These are phyloP conservation scores for Vidua chalybeata DNA, from an alignment of 2,113 vertebrate species.

Conservation along the genomic window DNA sequence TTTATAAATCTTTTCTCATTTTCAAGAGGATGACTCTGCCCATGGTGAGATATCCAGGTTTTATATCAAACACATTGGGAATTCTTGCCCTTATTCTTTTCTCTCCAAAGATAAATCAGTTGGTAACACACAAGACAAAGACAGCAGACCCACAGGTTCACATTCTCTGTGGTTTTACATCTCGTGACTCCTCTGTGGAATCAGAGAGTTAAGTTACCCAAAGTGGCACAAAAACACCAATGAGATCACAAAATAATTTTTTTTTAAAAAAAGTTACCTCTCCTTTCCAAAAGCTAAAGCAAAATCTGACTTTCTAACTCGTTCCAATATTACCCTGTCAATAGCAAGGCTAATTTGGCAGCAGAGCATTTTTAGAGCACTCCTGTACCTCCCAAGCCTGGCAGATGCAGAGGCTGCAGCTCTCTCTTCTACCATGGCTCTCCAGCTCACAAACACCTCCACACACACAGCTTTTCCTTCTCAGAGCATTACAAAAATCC, in stretches of 20 bases:
- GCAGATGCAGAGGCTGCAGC: background rate
- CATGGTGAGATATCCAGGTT: background rate
- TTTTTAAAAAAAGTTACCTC: rapidly evolving
- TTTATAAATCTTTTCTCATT: background rate
- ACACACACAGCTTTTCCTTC: background rate
- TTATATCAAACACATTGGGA: background rate
- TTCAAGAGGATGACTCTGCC: background rate
- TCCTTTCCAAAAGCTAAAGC: background rate
- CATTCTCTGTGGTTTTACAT: background rate
- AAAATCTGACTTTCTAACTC: background rate
- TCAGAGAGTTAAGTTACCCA: background rate
- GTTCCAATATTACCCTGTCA: background rate
- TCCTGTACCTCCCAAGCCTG: background rate
- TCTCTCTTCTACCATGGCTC: background rate
- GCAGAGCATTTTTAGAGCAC: background rate
- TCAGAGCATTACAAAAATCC: background rate
- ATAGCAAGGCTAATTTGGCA: background rate
- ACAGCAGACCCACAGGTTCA: background rate
- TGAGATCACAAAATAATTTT: background rate
- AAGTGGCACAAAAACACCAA: background rate
- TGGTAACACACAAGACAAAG: background rate
- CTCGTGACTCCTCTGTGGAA: background rate
- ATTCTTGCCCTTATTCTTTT: background rate
- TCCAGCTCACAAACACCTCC: background rate
- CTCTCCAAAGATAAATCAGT: background rate